Evolutionary conservation across 2,888 invertebrate species (phyloP).

Genomic region (Penaeus monodon): DNA sequence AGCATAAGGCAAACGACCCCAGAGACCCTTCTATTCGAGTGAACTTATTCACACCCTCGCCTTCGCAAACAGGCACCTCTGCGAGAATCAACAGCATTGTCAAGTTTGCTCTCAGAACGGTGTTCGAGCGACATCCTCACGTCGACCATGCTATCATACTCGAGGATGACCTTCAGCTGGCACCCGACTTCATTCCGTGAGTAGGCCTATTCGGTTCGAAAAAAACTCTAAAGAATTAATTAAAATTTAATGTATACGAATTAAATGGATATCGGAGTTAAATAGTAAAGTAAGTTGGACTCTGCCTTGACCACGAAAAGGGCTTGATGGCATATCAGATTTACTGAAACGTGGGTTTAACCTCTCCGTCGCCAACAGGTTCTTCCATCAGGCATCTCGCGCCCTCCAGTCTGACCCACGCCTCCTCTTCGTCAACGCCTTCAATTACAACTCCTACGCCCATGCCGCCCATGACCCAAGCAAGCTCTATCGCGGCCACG

Average conservation of each 20-base stretch:
- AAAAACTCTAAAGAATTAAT: too few relatives aligned
- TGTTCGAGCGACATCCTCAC: slow-evolving; percentile 21
- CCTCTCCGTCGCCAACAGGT: slow-evolving; percentile 24
- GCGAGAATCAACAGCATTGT: slow-evolving; percentile 55
- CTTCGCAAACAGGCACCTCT: slow-evolving; percentile 21
- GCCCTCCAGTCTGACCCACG: slow-evolving; percentile 43
- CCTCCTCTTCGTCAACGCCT: slow-evolving; percentile 59
- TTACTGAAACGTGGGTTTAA: too few relatives aligned
- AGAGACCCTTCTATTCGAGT: background rate
- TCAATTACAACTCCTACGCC: slow-evolving; percentile 61
- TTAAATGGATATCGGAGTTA: too few relatives aligned
- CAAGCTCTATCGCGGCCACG: slow-evolving; percentile 52
- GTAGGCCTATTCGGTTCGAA: background rate
- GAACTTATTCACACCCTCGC: too few relatives aligned
- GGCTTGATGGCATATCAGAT: too few relatives aligned
- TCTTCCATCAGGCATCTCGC: slow-evolving; percentile 58
- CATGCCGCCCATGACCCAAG: slow-evolving; percentile 59
- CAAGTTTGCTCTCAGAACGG: slow-evolving; percentile 31
- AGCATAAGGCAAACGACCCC: too few relatives aligned
- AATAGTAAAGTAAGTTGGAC: too few relatives aligned
- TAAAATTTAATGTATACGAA: too few relatives aligned
- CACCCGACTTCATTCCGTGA: slow-evolving; percentile 55
- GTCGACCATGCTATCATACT: slow-evolving; percentile 53
- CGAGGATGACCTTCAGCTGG: slow-evolving; percentile 58
- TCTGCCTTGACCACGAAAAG: too few relatives aligned